Evolutionary conservation across 2,113 vertebrate genomes (phyloP), one percentile per base, ranked within the genome.

Genomic region (Salvelinus fontinalis): DNA sequence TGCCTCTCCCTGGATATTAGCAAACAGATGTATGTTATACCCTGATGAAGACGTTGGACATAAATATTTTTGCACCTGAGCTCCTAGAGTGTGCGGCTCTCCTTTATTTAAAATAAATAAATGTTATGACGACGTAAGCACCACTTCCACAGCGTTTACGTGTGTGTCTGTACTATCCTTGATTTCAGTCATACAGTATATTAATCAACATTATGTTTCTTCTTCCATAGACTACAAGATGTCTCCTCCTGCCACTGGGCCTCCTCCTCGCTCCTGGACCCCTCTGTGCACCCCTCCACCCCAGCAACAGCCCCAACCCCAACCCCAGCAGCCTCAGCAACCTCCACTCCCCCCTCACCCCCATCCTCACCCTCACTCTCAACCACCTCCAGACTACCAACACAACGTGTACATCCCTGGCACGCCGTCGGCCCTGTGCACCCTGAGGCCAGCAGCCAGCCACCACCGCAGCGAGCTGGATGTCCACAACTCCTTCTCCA

Each of bases 321-420:
- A 31, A 0, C 20, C 18, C 7, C 59, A 44, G 39, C 39, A n/a
- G 59, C 4, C 71, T 13, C 20, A 85, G 60, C 91, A 86, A 67
- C 84, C 86, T 44, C 9, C 39, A 44, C 65, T 67, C 16, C 24
- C 93, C 22, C 65, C 93, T 7, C 81, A 87, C 83, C 72, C 79
- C 22, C 66, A 79, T 0, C 73, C 73, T 3, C 87, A 84, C 51
- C 77, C 83, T 1, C 75, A 91, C 66, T 92, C 90, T 0, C 93
- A 94, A 18, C 90, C 94, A 16, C 92, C 94, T 1, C 92, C 94
- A 3, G 96, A 97, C 91, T 97, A 97, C 87, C 96, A 97, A 81
- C 96, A 97, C 89, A 97, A 97, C 0, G 94, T 97, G 48, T 96
- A 96, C 86, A 97, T 97, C 80, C 96, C 96, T 0, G 96, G 96